A percentile compares a stretch with the other conserved stretches of the same genome.
These are phyloP conservation scores for Lacerta viridis DNA, from an alignment of 2,797 vertebrate species.

Conservation along the genomic window DNA sequence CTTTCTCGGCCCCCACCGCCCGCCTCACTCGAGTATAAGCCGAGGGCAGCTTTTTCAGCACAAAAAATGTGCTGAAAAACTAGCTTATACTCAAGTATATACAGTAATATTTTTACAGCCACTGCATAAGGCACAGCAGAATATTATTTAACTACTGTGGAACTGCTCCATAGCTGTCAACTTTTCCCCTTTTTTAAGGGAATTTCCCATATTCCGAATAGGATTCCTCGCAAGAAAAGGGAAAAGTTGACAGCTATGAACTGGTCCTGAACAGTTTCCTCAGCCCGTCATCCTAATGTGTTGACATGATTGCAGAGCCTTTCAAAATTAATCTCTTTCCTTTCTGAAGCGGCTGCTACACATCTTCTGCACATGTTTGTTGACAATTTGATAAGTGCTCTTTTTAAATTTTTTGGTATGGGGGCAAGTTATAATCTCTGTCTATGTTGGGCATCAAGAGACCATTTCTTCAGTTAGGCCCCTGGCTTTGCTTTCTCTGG, in stretches of 20 bases:
- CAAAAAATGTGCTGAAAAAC: no score
- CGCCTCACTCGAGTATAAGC: no score
- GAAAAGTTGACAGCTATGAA: neutral
- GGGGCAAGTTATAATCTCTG: slow-evolving; percentile 34
- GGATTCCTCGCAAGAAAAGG: no score
- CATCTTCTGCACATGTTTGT: neutral
- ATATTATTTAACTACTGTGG: neutral
- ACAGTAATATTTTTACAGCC: neutral
- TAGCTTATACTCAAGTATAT: no score
- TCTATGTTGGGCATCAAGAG: slow-evolving; percentile 36
- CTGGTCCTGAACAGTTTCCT: neutral
- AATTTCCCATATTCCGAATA: no score
- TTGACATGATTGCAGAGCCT: neutral
- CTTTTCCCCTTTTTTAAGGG: no score
- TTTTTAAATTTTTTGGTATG: neutral
- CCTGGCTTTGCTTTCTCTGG: neutral
- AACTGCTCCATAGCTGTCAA: neutral
- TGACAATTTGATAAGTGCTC: slow-evolving; percentile 7
- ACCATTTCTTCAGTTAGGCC: slow-evolving; percentile 35
- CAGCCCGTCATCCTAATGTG: neutral
- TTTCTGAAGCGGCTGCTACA: neutral
- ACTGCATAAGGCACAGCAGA: neutral
- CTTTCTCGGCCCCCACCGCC: no score
- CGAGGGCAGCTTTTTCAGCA: no score
- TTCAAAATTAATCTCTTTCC: neutral